A percentile compares a stretch with the other conserved stretches of the same genome.
Conservation (phyloP, 2,797 vertebrate genomes). For the Cirrhinus mrigala region DNA sequence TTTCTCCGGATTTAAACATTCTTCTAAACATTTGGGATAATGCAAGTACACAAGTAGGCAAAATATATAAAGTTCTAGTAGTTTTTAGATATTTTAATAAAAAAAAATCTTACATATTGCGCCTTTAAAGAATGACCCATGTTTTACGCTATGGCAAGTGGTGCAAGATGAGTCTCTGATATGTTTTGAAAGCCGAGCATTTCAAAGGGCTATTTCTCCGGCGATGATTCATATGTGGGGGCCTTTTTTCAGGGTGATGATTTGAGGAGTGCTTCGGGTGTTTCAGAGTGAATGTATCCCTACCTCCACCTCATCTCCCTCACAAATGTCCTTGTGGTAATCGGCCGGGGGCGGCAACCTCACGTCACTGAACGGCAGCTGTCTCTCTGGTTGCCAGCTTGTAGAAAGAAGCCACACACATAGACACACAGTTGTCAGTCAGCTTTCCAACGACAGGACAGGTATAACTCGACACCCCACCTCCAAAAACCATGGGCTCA, state of each 20-base stretch:
- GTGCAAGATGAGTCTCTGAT: background rate
- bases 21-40: too few species aligned
- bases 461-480: background rate
- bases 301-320: conserved; percentile 95
- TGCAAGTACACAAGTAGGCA: too few species aligned
- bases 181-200: background rate
- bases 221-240: conserved; percentile 1
- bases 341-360: conserved; percentile 89
- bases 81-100: too few species aligned
- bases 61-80: too few species aligned
- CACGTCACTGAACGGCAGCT: conserved; percentile 91
- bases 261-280: background rate
- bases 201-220: conserved; percentile 5
- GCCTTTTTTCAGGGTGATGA: conserved; percentile 5
- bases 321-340: conserved; percentile 88
- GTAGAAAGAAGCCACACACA: conserved; percentile 9
- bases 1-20: too few species aligned
- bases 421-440: background rate
- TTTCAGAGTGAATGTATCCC: conserved; percentile 30
- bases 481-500: background rate
- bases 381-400: conserved; percentile 94
- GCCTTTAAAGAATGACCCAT: background rate
- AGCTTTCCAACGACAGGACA: conserved; percentile 2
- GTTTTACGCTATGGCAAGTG: background rate
- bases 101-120: too few species aligned